Conservation (phyloP, 2,113 vertebrate genomes). For the Calypte anna region DNA sequence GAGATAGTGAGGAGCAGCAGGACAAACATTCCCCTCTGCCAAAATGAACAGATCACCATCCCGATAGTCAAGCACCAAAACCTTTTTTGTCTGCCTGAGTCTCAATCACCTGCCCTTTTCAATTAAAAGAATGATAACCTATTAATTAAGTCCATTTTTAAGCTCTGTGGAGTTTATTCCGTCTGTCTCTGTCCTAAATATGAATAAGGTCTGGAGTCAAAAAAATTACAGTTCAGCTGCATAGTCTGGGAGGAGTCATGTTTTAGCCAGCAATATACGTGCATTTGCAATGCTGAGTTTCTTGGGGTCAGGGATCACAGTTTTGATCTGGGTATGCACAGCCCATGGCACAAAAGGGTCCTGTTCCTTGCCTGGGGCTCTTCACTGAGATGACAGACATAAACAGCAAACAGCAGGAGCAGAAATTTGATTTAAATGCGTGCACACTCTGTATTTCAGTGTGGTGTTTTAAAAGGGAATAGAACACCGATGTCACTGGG, state of each 20-base stretch:
- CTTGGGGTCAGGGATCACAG: neutral
- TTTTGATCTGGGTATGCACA: constrained; percentile 26
- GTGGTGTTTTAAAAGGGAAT: neutral
- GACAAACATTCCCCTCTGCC: neutral
- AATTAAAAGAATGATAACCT: neutral
- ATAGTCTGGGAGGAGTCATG: neutral
- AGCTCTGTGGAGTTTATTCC: neutral
- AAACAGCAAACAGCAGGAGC: neutral
- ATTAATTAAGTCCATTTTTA: neutral
- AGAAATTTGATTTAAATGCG: neutral
- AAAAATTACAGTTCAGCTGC: constrained; percentile 9
- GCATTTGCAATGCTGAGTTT: constrained; percentile 48
- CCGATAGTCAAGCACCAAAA: neutral
- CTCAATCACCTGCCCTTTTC: neutral
- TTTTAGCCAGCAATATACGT: constrained; percentile 3
- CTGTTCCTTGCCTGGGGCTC: neutral
- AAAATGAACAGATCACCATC: neutral
- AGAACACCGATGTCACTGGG: neutral
- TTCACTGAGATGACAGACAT: neutral
- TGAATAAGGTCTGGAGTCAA: neutral
- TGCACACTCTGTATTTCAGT: neutral
- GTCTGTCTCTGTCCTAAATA: neutral
- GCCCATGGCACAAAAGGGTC: neutral
- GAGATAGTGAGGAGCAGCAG: neutral
- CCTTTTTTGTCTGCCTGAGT: neutral